Evolutionary conservation across 2,888 invertebrate genomes (phyloP), one percentile per base, ranked within the genome.

Genomic region (Resseliella maxima): DNA sequence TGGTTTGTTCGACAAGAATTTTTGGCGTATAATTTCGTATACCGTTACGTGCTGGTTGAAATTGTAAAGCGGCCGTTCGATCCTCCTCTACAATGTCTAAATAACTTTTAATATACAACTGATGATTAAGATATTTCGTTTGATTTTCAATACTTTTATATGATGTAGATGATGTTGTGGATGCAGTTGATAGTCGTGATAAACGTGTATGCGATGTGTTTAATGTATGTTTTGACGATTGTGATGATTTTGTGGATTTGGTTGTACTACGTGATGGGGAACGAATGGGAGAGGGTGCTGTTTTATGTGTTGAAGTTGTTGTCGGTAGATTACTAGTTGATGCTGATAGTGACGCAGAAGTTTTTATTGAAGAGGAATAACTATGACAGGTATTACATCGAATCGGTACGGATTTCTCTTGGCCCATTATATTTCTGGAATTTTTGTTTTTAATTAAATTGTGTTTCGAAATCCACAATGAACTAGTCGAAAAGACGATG

Each of bases 21-120:
- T 95, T 95, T 31, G 95, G 95, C 31, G 94, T 95, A 88, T 95
- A 95, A 90, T 95, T 94, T 88, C 95, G 92, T 88, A 95, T 94
- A 85, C 94, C 93, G 86, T 92, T 92, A 88, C 92, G 93, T 89
- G 92, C 94, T 87, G 89, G 90, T 88, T 90, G 91, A 90, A 90
- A 92, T 88, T 89, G 89, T 41, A 91, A 90, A 87, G 92, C 92
- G 0, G 92, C 90, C 86, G 90, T 90, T 86, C 90, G 90, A 89
- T 92, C 92, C 59, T 92, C 92, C 88, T 92, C 93, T 87, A 92
- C 90, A 83, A 91, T 92, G 85, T 92, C 92, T 87, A 93, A 89
- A 88, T 92, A 92, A 0, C 92, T 92, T 89, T 93, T 93, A 85
- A 93, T 93, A 87, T 92, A 92, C 86, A 93, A 89, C 88, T 93